These are phyloP conservation scores for Harpagifer antarcticus DNA, from an alignment of 2,797 vertebrate genomes.

Conservation along the genomic window DNA sequence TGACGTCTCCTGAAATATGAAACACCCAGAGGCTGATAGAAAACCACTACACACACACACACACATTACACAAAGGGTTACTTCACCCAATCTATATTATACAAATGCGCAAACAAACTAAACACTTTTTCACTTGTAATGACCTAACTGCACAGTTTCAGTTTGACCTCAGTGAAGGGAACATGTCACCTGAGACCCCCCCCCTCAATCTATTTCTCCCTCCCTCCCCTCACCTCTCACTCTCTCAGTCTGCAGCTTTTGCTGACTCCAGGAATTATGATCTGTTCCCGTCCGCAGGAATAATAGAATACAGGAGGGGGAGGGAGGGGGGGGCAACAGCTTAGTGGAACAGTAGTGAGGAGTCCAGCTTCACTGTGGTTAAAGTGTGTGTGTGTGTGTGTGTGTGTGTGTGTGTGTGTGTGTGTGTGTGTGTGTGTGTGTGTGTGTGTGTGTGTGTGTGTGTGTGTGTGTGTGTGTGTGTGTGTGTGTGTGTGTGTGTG, in stretches of 20 bases:
- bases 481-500: no score
- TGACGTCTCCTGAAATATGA: constrained; percentile 70
- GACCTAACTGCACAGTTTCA: constrained; percentile 59
- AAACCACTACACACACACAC: constrained; percentile 23
- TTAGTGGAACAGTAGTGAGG: constrained; percentile 74
- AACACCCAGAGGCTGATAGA: constrained; percentile 66
- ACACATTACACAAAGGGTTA: constrained; percentile 14
- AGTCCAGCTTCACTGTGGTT: constrained; percentile 75
- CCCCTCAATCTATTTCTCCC: neutral
- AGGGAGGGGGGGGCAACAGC: constrained; percentile 42
- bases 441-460: no score
- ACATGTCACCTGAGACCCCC: constrained; percentile 67
- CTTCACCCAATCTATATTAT: constrained; percentile 48
- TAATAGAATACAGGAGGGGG: constrained; percentile 74
- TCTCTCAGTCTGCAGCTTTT: constrained; percentile 74
- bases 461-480: no score
- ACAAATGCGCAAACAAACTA: constrained; percentile 64
- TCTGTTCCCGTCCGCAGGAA: constrained; percentile 79
- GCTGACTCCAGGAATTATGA: constrained; percentile 82
- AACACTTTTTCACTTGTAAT: constrained; percentile 65
- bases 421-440: no score
- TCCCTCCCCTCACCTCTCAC: constrained; percentile 42
- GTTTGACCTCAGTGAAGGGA: constrained; percentile 65
- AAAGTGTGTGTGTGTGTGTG: constrained; percentile 34
- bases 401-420: constrained; percentile 15